Conservation (phyloP, 2,888 invertebrate genomes). For the Mellilla xanthometata region DNA sequence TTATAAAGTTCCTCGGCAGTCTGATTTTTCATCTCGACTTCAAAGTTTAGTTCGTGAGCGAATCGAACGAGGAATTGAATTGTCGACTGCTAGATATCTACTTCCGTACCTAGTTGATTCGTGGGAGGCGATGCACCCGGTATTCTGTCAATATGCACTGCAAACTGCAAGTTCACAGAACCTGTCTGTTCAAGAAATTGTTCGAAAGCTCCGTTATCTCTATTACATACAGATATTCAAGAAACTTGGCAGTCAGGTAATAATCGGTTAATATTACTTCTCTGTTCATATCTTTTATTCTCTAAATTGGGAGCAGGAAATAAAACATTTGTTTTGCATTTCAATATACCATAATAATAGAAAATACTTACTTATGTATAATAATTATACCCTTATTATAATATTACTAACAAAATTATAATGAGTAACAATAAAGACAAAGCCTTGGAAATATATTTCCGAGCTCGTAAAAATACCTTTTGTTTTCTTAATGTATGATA, state of each 20-base stretch:
- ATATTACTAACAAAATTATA: slow-evolving; percentile 14
- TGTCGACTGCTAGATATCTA: neutral
- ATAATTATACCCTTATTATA: slow-evolving; percentile 9
- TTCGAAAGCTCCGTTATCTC: no score
- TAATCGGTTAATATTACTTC: no score
- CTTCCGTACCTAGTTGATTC: neutral
- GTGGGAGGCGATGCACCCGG: slow-evolving; percentile 3
- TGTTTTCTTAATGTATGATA: slow-evolving; percentile 6
- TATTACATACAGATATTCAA: no score
- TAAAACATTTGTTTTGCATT: slow-evolving; percentile 4
- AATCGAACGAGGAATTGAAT: slow-evolving; percentile 9
- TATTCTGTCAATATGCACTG: neutral
- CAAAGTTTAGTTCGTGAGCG: slow-evolving; percentile 5
- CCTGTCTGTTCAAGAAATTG: no score
- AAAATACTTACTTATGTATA: slow-evolving; percentile 23
- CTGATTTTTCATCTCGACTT: slow-evolving; percentile 13
- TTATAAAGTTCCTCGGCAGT: slow-evolving; percentile 8
- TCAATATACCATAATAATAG: slow-evolving; percentile 15
- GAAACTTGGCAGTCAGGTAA: no score
- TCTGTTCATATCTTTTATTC: no score
- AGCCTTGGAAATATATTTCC: slow-evolving; percentile 23
- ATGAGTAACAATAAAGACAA: slow-evolving; percentile 11
- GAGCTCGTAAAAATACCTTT: slow-evolving; percentile 20
- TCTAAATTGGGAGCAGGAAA: neutral
- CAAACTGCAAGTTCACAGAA: neutral